Evolutionary conservation across 2,888 invertebrate genomes (phyloP).

Genomic region (Drosophila nr. perissopoda): DNA sequence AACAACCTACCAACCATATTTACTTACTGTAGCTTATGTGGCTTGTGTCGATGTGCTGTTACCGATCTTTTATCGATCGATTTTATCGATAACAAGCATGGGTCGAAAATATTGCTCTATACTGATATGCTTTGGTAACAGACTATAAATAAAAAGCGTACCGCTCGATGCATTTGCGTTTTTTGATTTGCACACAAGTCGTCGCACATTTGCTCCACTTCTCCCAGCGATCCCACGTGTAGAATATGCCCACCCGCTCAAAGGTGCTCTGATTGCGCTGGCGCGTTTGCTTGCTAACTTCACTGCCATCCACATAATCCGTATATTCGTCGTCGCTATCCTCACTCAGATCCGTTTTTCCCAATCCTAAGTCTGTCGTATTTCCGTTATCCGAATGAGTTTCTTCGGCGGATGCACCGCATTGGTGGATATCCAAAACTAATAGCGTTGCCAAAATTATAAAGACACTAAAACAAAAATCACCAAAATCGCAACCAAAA

Average conservation of each 20-base stretch:
- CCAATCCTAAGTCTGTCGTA: not conserved
- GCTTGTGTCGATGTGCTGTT: too few relatives aligned
- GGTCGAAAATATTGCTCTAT: too few relatives aligned
- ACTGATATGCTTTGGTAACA: not conserved
- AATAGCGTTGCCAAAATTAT: constrained; percentile 4
- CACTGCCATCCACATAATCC: constrained; percentile 65
- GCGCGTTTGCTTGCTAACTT: constrained; percentile 48
- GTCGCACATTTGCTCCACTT: constrained; percentile 91
- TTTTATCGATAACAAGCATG: too few relatives aligned
- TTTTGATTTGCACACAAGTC: constrained; percentile 90
- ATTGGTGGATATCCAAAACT: constrained; percentile 2
- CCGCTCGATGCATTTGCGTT: constrained; percentile 88
- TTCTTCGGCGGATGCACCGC: constrained; percentile 5
- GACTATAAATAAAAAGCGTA: constrained; percentile 21
- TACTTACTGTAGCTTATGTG: too few relatives aligned
- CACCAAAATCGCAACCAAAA: not conserved
- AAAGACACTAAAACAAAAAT: constrained; percentile 20
- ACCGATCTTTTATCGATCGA: too few relatives aligned
- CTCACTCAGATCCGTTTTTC: constrained; percentile 51
- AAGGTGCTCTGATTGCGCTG: constrained; percentile 42
- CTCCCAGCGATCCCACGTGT: constrained; percentile 90
- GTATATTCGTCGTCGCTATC: constrained; percentile 72
- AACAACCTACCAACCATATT: too few relatives aligned
- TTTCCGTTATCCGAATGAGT: constrained; percentile 10
- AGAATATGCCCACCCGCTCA: constrained; percentile 69